These are phyloP conservation scores for Hydraecia micacea DNA, from an alignment of 2,888 invertebrate genomes.

Conservation along the genomic window DNA sequence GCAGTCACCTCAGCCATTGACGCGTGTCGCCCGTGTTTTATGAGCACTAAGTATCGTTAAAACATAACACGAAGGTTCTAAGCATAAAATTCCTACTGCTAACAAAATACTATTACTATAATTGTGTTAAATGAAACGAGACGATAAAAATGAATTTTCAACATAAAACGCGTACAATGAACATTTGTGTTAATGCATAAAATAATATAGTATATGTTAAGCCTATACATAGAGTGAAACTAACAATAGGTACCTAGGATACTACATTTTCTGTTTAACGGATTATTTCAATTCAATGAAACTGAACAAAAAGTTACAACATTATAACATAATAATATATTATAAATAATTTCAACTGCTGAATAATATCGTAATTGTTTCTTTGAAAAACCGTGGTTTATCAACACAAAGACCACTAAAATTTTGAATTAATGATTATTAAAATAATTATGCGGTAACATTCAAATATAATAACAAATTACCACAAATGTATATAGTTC, in stretches of 20 bases:
- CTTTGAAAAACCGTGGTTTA: background rate
- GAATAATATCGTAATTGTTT: background rate
- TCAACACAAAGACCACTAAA: background rate
- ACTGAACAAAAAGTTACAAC: background rate
- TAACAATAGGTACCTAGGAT: background rate
- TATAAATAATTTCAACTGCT: background rate
- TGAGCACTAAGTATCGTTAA: background rate
- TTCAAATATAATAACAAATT: conserved; percentile 6
- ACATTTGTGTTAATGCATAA: background rate
- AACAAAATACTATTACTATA: background rate
- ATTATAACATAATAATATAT: background rate
- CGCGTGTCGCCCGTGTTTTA: background rate
- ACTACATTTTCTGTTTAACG: background rate
- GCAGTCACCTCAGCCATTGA: background rate
- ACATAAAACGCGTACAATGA: background rate
- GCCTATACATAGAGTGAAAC: background rate
- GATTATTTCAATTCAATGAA: background rate
- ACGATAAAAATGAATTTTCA: background rate
- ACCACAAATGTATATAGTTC: background rate
- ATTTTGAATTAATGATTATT: background rate
- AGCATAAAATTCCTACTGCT: background rate
- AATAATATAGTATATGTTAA: background rate
- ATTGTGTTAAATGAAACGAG: background rate
- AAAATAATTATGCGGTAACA: background rate
- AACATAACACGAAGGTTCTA: background rate